phyloP scores from a whole-genome alignment of 2,113 vertebrate genomes.

The Etheostoma cragini region DNA sequence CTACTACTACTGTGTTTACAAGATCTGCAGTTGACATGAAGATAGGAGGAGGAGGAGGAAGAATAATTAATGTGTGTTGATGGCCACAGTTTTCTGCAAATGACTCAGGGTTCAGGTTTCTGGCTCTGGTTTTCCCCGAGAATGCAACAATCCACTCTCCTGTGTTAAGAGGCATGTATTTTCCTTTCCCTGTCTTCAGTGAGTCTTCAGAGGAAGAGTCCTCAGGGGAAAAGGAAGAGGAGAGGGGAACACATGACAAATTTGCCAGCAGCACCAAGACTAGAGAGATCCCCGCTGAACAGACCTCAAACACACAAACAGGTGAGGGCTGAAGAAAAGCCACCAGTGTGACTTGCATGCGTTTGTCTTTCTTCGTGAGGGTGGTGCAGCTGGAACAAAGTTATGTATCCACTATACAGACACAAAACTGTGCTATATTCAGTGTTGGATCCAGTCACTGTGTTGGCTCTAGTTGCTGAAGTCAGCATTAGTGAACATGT shows the following conservation, averaged over 20 bases:
- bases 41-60: background rate
- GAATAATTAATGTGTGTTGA: background rate
- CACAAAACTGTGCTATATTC: background rate
- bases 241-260: slow-evolving; percentile 19
- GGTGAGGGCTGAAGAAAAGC: slow-evolving; percentile 58
- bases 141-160: background rate
- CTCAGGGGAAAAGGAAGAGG: slow-evolving; percentile 74
- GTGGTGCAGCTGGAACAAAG: background rate
- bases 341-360: background rate
- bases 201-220: slow-evolving; percentile 84
- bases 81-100: background rate
- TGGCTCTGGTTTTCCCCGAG: background rate
- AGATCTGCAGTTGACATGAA: slow-evolving; percentile 1
- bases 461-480: slow-evolving; percentile 2
- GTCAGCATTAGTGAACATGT: slow-evolving; percentile 8
- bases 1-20: background rate
- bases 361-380: slow-evolving; percentile 1
- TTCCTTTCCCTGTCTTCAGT: slow-evolving; percentile 56
- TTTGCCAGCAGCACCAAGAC: slow-evolving; percentile 25
- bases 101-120: slow-evolving; percentile 1
- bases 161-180: slow-evolving; percentile 23
- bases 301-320: slow-evolving; percentile 52
- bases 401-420: background rate
- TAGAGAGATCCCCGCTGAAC: slow-evolving; percentile 2
- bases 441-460: background rate